Conservation (phyloP, 2,113 vertebrate species). For the Camelus dromedarius region DNA sequence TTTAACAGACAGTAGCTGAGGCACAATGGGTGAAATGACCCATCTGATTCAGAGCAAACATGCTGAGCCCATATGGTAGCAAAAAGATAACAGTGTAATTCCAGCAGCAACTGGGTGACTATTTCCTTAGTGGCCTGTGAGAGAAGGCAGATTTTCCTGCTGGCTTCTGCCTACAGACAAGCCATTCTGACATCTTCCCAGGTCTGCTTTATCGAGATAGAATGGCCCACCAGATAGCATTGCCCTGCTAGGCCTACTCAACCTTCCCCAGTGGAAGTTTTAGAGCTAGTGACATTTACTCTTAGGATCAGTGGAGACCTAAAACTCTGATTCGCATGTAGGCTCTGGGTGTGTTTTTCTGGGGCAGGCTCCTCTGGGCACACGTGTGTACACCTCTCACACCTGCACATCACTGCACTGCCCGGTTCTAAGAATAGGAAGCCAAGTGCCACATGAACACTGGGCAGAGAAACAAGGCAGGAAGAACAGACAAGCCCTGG, state of each 20-base stretch:
- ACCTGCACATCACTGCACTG: slow-evolving; percentile 1
- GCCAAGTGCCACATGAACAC: slow-evolving; percentile 77
- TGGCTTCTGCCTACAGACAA: neutral
- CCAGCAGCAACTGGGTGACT: neutral
- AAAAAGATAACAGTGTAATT: neutral
- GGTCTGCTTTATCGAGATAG: neutral
- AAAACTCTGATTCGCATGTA: neutral
- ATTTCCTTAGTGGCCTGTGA: neutral
- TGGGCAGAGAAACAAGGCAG: slow-evolving; percentile 79
- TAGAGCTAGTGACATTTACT: slow-evolving; percentile 38
- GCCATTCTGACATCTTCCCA: neutral
- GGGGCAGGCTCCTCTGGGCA: slow-evolving; percentile 6
- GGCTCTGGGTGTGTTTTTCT: neutral
- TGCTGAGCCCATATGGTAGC: neutral
- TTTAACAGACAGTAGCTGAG: neutral
- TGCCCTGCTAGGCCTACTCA: neutral
- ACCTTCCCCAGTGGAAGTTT: slow-evolving; percentile 17
- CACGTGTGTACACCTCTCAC: neutral
- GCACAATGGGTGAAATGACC: neutral
- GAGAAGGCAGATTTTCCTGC: neutral
- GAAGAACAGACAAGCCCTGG: slow-evolving; percentile 80
- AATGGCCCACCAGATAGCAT: neutral
- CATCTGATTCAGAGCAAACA: neutral
- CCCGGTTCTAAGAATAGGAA: slow-evolving; percentile 70
- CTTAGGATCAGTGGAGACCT: neutral